A percentile compares a stretch with the other conserved stretches of the same genome.
Evolutionary conservation across 2,888 invertebrate species (phyloP).

Genomic region (Esperia sulphurella): DNA sequence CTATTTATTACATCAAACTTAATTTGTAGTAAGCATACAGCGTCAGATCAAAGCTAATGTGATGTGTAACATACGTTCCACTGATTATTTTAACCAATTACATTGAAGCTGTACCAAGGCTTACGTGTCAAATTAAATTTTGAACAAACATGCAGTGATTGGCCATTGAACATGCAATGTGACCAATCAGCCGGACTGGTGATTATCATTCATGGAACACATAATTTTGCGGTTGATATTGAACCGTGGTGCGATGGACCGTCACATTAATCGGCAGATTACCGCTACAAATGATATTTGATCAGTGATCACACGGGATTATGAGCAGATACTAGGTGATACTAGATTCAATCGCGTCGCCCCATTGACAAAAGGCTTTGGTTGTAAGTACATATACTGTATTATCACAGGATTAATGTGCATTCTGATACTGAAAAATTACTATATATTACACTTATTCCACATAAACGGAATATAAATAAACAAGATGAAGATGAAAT

Average conservation of each 20-base stretch:
- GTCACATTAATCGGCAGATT: conserved; percentile 50
- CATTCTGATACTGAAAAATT: background rate
- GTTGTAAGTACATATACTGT: background rate
- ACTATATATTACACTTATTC: too few species aligned
- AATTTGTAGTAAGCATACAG: too few species aligned
- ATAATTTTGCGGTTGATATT: conserved; percentile 56
- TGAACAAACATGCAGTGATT: conserved; percentile 22
- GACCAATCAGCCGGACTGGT: conserved; percentile 43
- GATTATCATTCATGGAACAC: conserved; percentile 53
- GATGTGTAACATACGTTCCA: background rate
- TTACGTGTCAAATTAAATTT: conserved; percentile 19
- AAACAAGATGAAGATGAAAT: too few species aligned
- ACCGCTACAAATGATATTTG: conserved; percentile 46
- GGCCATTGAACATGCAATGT: conserved; percentile 31
- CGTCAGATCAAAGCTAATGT: background rate
- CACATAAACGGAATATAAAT: too few species aligned
- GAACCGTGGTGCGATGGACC: conserved; percentile 32
- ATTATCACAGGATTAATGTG: background rate
- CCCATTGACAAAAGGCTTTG: conserved; percentile 1
- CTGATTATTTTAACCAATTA: background rate
- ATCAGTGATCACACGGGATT: conserved; percentile 34
- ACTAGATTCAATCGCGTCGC: background rate
- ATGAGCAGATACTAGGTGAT: conserved; percentile 7
- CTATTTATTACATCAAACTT: too few species aligned
- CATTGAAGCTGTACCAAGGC: background rate